Conservation (phyloP, 1,140 invertebrate species). For the Diorhabda carinulata region DNA sequence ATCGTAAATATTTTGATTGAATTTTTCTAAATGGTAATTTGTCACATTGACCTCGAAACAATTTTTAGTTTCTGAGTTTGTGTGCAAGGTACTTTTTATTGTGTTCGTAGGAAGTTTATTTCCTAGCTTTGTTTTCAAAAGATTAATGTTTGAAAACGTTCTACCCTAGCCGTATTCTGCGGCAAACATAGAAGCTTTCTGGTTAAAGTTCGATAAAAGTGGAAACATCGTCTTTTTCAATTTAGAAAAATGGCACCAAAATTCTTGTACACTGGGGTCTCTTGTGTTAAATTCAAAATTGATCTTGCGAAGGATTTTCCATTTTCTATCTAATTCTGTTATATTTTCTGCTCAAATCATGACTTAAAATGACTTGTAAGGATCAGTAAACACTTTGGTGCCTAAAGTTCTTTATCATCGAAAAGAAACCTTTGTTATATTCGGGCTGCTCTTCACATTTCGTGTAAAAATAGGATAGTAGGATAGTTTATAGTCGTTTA, state of each 20-base stretch:
- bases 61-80: too few relatives aligned
- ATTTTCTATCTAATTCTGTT: constrained; percentile 19
- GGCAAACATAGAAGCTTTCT: constrained; percentile 20
- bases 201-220: constrained; percentile 12
- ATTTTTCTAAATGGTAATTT: background rate
- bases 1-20: constrained; percentile 15
- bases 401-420: constrained; percentile 5
- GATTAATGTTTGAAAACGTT: constrained; percentile 9
- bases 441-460: constrained; percentile 12
- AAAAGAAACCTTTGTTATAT: constrained; percentile 11
- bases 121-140: background rate
- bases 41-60: constrained; percentile 11
- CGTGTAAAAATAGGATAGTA: constrained; percentile 5
- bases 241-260: constrained; percentile 7
- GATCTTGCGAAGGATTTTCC: constrained; percentile 15
- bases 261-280: background rate
- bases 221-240: constrained; percentile 6
- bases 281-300: constrained; percentile 8
- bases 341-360: constrained; percentile 15
- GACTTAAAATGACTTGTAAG: constrained; percentile 3
- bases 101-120: too few relatives aligned
- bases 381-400: constrained; percentile 14
- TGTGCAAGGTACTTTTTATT: too few relatives aligned
- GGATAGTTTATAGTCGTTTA: constrained; percentile 14
- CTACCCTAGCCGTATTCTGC: constrained; percentile 13